Evolutionary conservation across 2,888 invertebrate species (phyloP).

Genomic region (Ectemnius lituratus): DNA sequence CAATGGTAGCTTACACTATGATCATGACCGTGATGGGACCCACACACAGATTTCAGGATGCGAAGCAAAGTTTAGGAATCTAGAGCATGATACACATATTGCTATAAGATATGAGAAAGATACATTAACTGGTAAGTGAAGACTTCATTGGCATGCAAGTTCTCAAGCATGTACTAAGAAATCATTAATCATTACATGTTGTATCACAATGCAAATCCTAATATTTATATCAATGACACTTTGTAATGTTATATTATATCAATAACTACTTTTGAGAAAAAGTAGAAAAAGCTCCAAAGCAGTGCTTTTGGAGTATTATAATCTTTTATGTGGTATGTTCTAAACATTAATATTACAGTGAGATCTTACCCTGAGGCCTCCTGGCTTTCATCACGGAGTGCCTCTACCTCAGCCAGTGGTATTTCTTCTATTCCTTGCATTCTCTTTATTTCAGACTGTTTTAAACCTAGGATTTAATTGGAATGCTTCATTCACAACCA

Average conservation of each 20-base stretch:
- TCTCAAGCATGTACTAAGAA: slow-evolving; percentile 12
- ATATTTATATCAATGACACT: not conserved
- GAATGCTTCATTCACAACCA: too few species aligned
- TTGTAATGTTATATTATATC: not conserved
- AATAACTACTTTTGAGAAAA: not conserved
- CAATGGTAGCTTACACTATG: slow-evolving; percentile 96
- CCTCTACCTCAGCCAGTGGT: slow-evolving; percentile 36
- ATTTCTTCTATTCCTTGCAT: slow-evolving; percentile 24
- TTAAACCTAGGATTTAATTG: too few species aligned
- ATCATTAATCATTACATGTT: slow-evolving; percentile 14
- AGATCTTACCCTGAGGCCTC: slow-evolving; percentile 48
- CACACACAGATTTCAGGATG: slow-evolving; percentile 98
- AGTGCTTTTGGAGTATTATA: too few species aligned
- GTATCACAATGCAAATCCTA: not conserved
- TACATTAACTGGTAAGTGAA: slow-evolving; percentile 85
- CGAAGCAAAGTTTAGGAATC: slow-evolving; percentile 96
- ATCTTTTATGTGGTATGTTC: slow-evolving; percentile 20
- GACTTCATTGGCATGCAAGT: not conserved
- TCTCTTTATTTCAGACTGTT: slow-evolving; percentile 12
- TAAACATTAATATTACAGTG: slow-evolving; percentile 46
- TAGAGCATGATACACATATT: slow-evolving; percentile 92
- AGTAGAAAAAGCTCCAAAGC: slow-evolving; percentile 4
- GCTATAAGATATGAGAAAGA: slow-evolving; percentile 95
- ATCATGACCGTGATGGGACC: slow-evolving; percentile 99
- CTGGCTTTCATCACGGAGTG: slow-evolving; percentile 45